Conservation (phyloP, 1,140 invertebrate species). For the Heliconius eleuchia region DNA sequence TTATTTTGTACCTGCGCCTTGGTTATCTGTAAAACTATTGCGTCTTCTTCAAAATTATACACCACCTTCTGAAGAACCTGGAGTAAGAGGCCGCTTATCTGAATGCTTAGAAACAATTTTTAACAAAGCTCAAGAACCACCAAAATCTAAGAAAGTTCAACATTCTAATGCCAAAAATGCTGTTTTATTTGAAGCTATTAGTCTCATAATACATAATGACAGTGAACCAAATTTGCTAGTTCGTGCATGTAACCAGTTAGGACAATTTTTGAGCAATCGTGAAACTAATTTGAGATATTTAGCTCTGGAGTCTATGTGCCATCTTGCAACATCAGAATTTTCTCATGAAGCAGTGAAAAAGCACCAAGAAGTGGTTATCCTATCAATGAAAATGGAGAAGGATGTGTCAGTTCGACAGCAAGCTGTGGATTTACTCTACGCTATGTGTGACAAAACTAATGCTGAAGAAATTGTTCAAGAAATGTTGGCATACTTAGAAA, state of each 20-base stretch:
- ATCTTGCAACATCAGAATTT: conserved; percentile 99
- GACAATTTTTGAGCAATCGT: conserved; percentile 98
- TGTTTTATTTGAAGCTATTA: conserved; percentile 99
- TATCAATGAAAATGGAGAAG: conserved; percentile 99
- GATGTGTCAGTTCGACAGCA: conserved; percentile 99
- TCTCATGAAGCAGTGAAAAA: conserved; percentile 99
- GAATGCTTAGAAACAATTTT: conserved; percentile 99
- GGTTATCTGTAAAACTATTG: conserved; percentile 99
- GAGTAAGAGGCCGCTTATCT: conserved; percentile 95
- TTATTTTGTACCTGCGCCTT: conserved; percentile 99
- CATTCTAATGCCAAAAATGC: conserved; percentile 99
- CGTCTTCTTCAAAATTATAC: conserved; percentile 99
- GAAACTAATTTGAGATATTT: conserved; percentile 99
- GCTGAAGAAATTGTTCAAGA: conserved; percentile 99
- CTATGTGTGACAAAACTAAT: conserved; percentile 99
- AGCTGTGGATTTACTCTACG: conserved; percentile 99
- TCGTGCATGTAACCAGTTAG: conserved; percentile 98
- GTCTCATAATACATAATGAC: conserved; percentile 99
- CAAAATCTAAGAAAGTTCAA: conserved; percentile 99
- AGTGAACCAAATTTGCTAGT: conserved; percentile 98
- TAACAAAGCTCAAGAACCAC: conserved; percentile 99
- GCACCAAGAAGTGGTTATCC: conserved; percentile 99
- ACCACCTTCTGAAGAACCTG: conserved; percentile 96
- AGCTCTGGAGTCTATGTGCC: conserved; percentile 99
- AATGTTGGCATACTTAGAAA: conserved; percentile 99